These are phyloP conservation scores for Lichenostomus cassidix DNA, from an alignment of 2,113 vertebrate genomes.

Conservation along the genomic window DNA sequence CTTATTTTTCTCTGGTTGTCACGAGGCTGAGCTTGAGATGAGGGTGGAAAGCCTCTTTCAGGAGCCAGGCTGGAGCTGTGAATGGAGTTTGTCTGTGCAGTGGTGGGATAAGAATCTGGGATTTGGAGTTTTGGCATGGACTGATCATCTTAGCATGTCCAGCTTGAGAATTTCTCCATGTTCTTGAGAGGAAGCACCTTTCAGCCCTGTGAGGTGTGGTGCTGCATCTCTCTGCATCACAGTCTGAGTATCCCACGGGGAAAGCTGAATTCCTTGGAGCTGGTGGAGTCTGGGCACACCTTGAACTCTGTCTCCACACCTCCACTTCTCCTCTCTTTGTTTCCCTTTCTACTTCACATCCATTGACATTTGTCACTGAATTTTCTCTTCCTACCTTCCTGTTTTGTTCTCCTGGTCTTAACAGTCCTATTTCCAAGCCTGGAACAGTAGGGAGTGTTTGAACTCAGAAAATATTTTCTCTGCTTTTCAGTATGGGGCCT, in stretches of 20 bases:
- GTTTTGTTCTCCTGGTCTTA: not conserved
- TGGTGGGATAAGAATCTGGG: not conserved
- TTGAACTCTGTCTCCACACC: not conserved
- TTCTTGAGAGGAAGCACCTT: not conserved
- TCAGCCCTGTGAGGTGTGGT: not conserved
- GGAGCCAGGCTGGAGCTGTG: not conserved
- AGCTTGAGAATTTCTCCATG: too few relatives aligned
- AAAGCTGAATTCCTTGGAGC: not conserved
- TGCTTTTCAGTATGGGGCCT: not conserved
- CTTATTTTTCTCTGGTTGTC: not conserved
- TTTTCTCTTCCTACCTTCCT: not conserved
- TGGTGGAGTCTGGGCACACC: not conserved
- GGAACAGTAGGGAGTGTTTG: not conserved
- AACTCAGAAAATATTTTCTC: not conserved
- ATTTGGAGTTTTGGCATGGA: not conserved
- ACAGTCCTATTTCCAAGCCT: not conserved
- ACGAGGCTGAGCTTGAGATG: not conserved
- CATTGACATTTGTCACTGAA: not conserved
- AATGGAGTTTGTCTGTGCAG: not conserved
- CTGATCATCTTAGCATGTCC: not conserved
- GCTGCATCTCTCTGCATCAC: not conserved
- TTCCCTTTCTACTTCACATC: not conserved
- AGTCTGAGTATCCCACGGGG: not conserved
- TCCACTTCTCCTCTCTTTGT: not conserved
- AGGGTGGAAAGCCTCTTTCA: not conserved